A percentile compares a stretch with the other conserved stretches of the same genome.
Evolutionary conservation across 2,797 vertebrate species (phyloP).

Genomic region (Falco naumanni): DNA sequence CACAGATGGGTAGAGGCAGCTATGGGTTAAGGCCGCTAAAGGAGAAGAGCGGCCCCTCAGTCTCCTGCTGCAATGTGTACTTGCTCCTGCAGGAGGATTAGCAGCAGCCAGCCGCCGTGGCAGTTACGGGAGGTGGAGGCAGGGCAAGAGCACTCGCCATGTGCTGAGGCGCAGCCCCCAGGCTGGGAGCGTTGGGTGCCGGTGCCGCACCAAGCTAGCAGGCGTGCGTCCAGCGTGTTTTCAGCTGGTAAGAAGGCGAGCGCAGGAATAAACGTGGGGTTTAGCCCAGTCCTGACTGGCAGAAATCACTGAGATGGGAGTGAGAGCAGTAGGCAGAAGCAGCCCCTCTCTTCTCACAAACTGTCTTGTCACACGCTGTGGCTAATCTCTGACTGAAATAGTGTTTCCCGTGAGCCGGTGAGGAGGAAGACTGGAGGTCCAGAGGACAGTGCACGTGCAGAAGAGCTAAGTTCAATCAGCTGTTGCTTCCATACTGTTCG

Average conservation of each 20-base stretch:
- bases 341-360: neutral
- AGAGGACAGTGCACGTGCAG: rapidly evolving
- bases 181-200: rapidly evolving
- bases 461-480: neutral
- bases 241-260: neutral
- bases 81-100: neutral
- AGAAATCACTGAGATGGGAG: neutral
- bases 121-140: neutral
- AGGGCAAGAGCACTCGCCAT: rapidly evolving
- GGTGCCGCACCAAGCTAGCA: rapidly evolving
- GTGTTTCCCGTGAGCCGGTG: rapidly evolving
- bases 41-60: neutral
- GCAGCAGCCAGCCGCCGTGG: rapidly evolving
- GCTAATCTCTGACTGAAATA: neutral
- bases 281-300: neutral
- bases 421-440: neutral
- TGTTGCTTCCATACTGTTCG: neutral
- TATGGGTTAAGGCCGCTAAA: rapidly evolving
- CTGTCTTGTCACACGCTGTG: neutral
- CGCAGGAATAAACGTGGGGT: neutral
- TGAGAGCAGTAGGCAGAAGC: neutral
- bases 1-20: neutral
- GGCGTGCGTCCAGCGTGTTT: neutral
- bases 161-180: rapidly evolving
- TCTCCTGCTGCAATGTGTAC: rapidly evolving